Conservation (phyloP, 1,140 invertebrate genomes). For the Cephus cinctus region DNA sequence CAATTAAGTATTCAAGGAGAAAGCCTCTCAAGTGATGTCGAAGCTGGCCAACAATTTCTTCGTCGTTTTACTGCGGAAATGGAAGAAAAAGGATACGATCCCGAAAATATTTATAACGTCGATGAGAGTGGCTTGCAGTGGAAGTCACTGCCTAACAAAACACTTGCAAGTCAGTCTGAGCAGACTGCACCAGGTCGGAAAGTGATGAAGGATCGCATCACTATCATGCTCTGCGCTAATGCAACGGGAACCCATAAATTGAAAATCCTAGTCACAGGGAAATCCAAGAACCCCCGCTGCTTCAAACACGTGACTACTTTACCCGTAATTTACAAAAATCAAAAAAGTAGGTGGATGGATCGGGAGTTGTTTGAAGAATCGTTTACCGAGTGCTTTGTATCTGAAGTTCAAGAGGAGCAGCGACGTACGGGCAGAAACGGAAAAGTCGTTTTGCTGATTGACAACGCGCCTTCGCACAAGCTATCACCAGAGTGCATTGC, state of each 20-base stretch:
- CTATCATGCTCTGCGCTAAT: slow-evolving; percentile 43
- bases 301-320: slow-evolving; percentile 27
- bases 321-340: slow-evolving; percentile 33
- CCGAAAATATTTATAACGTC: slow-evolving; percentile 43
- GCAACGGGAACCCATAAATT: slow-evolving; percentile 41
- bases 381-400: slow-evolving; percentile 42
- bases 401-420: slow-evolving; percentile 34
- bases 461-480: slow-evolving; percentile 20
- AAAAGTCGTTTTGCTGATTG: slow-evolving; percentile 16
- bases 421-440: slow-evolving; percentile 6
- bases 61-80: slow-evolving; percentile 11
- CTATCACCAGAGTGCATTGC: slow-evolving; percentile 12
- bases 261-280: slow-evolving; percentile 35
- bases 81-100: slow-evolving; percentile 18
- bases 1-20: slow-evolving; percentile 16
- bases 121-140: slow-evolving; percentile 39
- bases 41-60: slow-evolving; percentile 13
- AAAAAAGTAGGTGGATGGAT: slow-evolving; percentile 29
- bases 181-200: slow-evolving; percentile 29
- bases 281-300: slow-evolving; percentile 34
- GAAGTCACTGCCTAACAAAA: slow-evolving; percentile 37
- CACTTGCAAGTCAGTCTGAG: slow-evolving; percentile 28
- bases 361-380: slow-evolving; percentile 32
- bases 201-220: slow-evolving; percentile 40
- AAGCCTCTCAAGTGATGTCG: slow-evolving; percentile 12